These are phyloP conservation scores for Drosophila yakuba DNA, from an alignment of 1,140 invertebrate species.

Conservation along the genomic window DNA sequence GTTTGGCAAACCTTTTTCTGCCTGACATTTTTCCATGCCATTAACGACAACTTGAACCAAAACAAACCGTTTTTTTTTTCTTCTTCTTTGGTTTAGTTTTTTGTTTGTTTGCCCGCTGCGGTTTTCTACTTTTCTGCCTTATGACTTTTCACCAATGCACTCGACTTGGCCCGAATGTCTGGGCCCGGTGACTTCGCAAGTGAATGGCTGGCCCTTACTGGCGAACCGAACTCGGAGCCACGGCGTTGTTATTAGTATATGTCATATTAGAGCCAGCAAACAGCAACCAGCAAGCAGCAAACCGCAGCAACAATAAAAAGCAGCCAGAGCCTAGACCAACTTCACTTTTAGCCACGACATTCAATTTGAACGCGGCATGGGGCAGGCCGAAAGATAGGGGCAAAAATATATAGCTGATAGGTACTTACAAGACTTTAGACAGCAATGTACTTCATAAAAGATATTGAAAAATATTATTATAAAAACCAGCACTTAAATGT, in stretches of 20 bases:
- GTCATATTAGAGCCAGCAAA: constrained; percentile 69
- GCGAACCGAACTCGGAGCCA: constrained; percentile 12
- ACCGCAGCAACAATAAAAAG: constrained; percentile 30
- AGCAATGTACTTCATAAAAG: neutral
- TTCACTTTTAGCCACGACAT: constrained; percentile 76
- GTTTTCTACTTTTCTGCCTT: constrained; percentile 57
- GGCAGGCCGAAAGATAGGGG: constrained; percentile 39
- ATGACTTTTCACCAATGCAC: constrained; percentile 81
- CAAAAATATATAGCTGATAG: constrained; percentile 9
- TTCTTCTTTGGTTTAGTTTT: neutral
- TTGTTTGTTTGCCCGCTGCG: constrained; percentile 11
- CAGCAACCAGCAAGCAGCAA: constrained; percentile 29
- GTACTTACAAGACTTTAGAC: neutral
- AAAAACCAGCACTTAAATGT: too few relatives aligned
- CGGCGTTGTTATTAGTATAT: constrained; percentile 72
- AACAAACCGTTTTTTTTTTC: constrained; percentile 53
- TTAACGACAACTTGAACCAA: constrained; percentile 65
- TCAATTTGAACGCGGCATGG: constrained; percentile 69
- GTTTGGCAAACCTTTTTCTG: constrained; percentile 51
- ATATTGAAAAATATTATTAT: too few relatives aligned
- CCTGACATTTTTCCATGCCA: constrained; percentile 79
- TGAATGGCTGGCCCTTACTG: constrained; percentile 62
- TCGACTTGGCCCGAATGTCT: constrained; percentile 55
- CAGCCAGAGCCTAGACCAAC: constrained; percentile 45
- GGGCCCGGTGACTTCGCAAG: constrained; percentile 49